A percentile compares a stretch with the other conserved stretches of the same genome.
These are phyloP conservation scores for Atlantisia rogersi DNA, from an alignment of 2,113 vertebrate species.

Conservation along the genomic window DNA sequence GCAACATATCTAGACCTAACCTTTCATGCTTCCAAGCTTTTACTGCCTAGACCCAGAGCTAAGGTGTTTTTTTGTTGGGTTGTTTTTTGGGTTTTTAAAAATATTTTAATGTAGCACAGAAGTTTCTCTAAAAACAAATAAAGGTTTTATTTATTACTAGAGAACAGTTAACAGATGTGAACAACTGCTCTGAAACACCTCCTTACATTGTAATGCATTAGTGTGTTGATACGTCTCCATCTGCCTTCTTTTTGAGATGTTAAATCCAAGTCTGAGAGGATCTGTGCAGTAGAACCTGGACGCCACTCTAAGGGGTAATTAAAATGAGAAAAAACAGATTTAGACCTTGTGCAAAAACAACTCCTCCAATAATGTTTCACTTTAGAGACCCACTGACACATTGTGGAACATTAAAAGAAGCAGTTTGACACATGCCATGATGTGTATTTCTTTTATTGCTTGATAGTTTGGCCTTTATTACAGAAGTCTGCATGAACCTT, in stretches of 20 bases:
- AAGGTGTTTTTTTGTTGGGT: fast-evolving
- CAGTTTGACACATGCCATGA: neutral
- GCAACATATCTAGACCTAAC: neutral
- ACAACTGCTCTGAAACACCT: slow-evolving; percentile 13
- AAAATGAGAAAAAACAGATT: slow-evolving; percentile 22
- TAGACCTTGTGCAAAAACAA: slow-evolving; percentile 11
- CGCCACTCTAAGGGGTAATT: slow-evolving; percentile 88
- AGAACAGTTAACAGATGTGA: neutral
- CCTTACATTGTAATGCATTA: slow-evolving; percentile 97
- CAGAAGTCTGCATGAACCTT: neutral
- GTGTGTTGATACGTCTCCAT: slow-evolving; percentile 93
- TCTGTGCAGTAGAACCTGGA: slow-evolving; percentile 96
- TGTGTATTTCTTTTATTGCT: neutral
- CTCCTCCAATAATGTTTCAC: neutral
- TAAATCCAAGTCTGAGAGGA: slow-evolving; percentile 94
- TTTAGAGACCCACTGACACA: neutral
- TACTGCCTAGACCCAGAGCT: neutral
- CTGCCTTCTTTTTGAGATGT: slow-evolving; percentile 96
- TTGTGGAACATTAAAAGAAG: neutral
- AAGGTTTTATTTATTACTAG: neutral
- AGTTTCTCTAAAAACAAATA: slow-evolving; percentile 6
- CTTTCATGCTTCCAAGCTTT: neutral
- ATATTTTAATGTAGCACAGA: neutral
- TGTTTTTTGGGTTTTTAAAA: neutral
- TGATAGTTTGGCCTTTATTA: neutral